Evolutionary conservation across 2,888 invertebrate genomes (phyloP), one percentile per base, ranked within the genome.

Genomic region (Chymomyza caudatula): DNA sequence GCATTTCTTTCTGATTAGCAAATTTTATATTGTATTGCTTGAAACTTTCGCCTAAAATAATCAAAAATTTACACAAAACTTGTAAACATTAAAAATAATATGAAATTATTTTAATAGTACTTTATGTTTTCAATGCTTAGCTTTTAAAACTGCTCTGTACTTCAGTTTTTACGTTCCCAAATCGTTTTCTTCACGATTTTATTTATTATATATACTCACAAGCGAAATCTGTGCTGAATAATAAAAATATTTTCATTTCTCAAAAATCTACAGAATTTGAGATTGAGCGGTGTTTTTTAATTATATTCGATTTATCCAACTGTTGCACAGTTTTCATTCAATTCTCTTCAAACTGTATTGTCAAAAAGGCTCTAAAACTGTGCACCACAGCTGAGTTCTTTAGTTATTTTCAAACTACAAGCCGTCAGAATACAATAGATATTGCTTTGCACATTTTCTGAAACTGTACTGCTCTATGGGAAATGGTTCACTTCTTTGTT

Each of bases 1-100:
- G 74, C 75, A 79, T 73, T 71, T 80, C 59, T 64, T 66, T 75
- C 56, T 65, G 60, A 11, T 44, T 65, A 74, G 71, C 61, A 51
- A 51, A 63, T 61, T 63, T 71, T 44, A 37, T 71, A 53, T 58
- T 49, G 6, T 62, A 47, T 42, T 51, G 54, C 53, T 51, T 25
- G 69, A 44, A 37, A 13, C 19, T 19, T 52, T 52, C 13, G 17
- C 52, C n/a, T n/a, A n/a, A n/a, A n/a, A n/a, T 37, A 11, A 11
- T 4, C 11, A 2, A 13, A 37, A 37, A 25, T 25, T 6, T 25
- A 25, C 25, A 25, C 23, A 25, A 25, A 25, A 25, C 6, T 6
- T 25, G 25, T 25, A 37, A 37, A 37, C 29, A 11, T 37, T 37
- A 25, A 25, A 37, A 37, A 37, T 37, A 37, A 37, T 37, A 37